Evolutionary conservation across 2,888 invertebrate species (phyloP), one percentile per base, ranked within the genome.

Genomic region (Scaptomyza flava): DNA sequence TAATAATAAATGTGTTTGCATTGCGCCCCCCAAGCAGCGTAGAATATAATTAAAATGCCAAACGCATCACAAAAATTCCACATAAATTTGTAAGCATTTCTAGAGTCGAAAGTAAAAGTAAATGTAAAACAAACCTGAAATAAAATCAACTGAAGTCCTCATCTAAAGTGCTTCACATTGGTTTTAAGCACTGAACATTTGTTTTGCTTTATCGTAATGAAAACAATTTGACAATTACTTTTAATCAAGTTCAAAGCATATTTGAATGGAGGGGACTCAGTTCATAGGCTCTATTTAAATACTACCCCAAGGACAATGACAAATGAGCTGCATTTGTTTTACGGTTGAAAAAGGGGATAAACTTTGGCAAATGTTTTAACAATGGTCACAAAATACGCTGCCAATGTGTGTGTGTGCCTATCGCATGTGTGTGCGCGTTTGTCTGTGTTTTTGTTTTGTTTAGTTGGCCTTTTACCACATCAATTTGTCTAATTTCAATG

Each of bases 41-140:
- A 43, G 61, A 73, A 77, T 83, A 81, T 87, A 87, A 87, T 82
- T 87, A 84, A 79, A 87, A 81, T 79, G 62, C 77, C 76, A 76
- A 87, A 68, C 51, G 66, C 65, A 81, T 79, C 61, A 81, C 84
- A 84, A 81, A 87, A 87, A 77, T 73, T 62, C 23, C 56, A 70
- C 48, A 46, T 54, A 23, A 2, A 43, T 23, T 23, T 8, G 14
- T 8, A 20, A 14, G 33, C 8, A 70, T 53, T 62, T 51, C 8
- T 20, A 60, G 23, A 30, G 47, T 53, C 46, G 14, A 6, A 38
- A 27, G 52, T 8, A 36, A 7, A 3, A 11, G 11, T n/a, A 17
- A 17, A 17, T 17, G 17, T 17, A 17, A 17, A 17, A 17, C 17
- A 17, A 17, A 17, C 17, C 52, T 41, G 20, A 2, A 20, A 50